These are phyloP conservation scores for Phalacrocorax pelagicus DNA, from an alignment of 2,113 vertebrate genomes.

Conservation along the genomic window DNA sequence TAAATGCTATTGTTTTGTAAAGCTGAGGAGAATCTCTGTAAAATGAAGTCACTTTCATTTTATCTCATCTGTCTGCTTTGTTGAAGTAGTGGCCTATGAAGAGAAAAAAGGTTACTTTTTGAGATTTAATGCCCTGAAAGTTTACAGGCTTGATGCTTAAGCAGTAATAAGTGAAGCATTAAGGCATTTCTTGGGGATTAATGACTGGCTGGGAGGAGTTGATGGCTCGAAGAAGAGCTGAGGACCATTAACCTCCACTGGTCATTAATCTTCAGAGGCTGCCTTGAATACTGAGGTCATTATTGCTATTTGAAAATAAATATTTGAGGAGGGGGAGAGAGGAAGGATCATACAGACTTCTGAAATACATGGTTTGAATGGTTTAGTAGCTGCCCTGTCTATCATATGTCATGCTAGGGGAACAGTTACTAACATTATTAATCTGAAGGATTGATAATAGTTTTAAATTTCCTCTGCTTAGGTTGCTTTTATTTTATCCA, in stretches of 20 bases:
- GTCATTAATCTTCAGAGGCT: slow-evolving; percentile 57
- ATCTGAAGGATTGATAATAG: not conserved
- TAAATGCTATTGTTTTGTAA: not conserved
- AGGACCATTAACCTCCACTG: slow-evolving; percentile 61
- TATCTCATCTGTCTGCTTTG: not conserved
- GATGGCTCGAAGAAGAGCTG: slow-evolving; percentile 56
- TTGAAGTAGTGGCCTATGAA: slow-evolving; percentile 37
- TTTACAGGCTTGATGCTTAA: slow-evolving; percentile 53
- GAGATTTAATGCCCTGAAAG: slow-evolving; percentile 51
- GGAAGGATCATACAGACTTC: not conserved
- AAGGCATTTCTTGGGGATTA: slow-evolving; percentile 61
- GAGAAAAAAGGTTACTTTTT: slow-evolving; percentile 40
- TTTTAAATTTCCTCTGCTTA: not conserved
- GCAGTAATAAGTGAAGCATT: slow-evolving; percentile 57
- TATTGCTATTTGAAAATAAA: slow-evolving; percentile 62
- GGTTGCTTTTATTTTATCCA: not conserved
- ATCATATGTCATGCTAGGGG: not conserved
- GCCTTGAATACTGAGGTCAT: slow-evolving; percentile 39
- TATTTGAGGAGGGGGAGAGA: slow-evolving; percentile 37
- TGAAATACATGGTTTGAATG: not conserved
- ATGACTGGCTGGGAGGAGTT: slow-evolving; percentile 63
- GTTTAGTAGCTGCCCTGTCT: not conserved
- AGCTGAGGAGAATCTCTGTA: not conserved
- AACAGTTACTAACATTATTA: not conserved
- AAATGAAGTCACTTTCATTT: not conserved